Conservation (phyloP, 2,797 vertebrate genomes). For the Karalla daura region DNA sequence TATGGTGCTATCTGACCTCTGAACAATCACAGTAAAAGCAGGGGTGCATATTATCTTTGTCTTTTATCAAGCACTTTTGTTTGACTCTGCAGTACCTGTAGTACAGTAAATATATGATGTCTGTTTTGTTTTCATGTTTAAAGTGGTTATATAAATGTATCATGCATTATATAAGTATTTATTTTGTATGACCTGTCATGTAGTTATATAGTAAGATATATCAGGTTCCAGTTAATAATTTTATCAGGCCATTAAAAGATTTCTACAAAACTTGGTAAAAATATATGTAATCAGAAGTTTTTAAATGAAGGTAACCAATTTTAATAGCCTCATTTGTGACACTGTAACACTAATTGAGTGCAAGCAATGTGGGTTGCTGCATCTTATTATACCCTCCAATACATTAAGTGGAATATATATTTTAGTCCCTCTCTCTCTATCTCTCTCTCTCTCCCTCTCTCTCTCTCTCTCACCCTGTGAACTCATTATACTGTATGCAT, state of each 20-base stretch:
- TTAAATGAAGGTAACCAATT: constrained; percentile 52
- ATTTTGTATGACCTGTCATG: constrained; percentile 78
- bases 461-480: constrained; percentile 48
- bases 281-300: constrained; percentile 60
- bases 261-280: constrained; percentile 53
- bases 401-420: constrained; percentile 73
- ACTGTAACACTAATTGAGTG: constrained; percentile 70
- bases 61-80: constrained; percentile 75
- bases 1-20: constrained; percentile 77
- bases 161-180: constrained; percentile 76
- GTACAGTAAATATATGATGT: constrained; percentile 74
- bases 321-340: constrained; percentile 72
- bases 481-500: constrained; percentile 80
- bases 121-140: constrained; percentile 79
- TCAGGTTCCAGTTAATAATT: constrained; percentile 57
- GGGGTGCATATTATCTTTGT: constrained; percentile 62
- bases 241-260: constrained; percentile 43
- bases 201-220: constrained; percentile 69
- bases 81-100: constrained; percentile 71
- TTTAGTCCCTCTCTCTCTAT: constrained; percentile 54
- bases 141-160: constrained; percentile 80
- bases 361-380: constrained; percentile 74
- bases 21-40: constrained; percentile 74
- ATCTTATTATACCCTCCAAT: constrained; percentile 71
- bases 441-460: constrained; percentile 30